A percentile compares a stretch with the other conserved stretches of the same genome.
Evolutionary conservation across 2,113 vertebrate species (phyloP).

Genomic region (Triplophysa siluroides): DNA sequence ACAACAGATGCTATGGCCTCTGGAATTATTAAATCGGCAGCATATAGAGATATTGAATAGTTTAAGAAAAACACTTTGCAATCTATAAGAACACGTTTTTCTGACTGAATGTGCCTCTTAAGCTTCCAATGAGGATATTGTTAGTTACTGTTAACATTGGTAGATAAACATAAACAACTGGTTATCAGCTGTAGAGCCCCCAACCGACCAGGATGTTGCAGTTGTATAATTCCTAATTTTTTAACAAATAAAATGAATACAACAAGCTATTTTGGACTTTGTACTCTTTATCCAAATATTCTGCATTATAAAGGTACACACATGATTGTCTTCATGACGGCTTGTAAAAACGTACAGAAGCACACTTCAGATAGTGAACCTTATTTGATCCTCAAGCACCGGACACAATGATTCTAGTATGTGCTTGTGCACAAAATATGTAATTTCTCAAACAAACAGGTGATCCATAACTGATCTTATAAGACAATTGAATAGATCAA

Average conservation of each 20-base stretch:
- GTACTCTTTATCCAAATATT: neutral
- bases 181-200: neutral
- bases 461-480: neutral
- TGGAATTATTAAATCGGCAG: neutral
- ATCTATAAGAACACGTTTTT: neutral
- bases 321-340: too few relatives aligned
- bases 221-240: conserved; percentile 16
- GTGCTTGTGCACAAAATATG: neutral
- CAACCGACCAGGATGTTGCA: conserved; percentile 33
- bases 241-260: conserved; percentile 24
- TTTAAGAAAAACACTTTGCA: neutral
- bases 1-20: neutral
- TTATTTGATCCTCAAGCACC: neutral
- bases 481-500: neutral
- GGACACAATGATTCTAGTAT: too few relatives aligned
- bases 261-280: neutral
- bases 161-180: neutral
- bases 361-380: too few relatives aligned
- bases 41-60: neutral
- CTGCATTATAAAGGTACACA: too few relatives aligned
- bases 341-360: too few relatives aligned
- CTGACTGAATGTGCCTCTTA: neutral
- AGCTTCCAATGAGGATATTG: neutral
- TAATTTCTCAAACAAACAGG: neutral
- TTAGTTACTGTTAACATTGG: neutral